These are phyloP conservation scores for Peribatodes rhomboidaria DNA, from an alignment of 2,888 invertebrate species.

Conservation along the genomic window DNA sequence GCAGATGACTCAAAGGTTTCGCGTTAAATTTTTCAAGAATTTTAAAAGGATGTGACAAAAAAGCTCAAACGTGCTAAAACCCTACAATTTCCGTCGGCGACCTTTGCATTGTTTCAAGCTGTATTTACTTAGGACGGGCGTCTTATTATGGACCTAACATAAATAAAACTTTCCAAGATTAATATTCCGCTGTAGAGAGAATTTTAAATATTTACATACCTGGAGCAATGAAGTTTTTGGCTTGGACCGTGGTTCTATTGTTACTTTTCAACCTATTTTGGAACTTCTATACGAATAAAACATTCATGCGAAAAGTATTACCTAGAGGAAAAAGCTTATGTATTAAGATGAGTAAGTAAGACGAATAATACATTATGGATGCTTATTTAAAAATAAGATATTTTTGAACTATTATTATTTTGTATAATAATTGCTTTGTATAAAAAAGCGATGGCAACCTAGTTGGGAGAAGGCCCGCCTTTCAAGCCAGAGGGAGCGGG, in stretches of 20 bases:
- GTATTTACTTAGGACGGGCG: conserved; percentile 52
- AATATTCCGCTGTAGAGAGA: conserved; percentile 31
- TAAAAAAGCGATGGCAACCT: too few species aligned
- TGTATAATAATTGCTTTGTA: too few species aligned
- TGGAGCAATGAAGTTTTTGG: conserved; percentile 16
- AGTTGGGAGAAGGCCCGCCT: too few species aligned
- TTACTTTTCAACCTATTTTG: not conserved
- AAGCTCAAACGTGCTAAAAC: conserved; percentile 25
- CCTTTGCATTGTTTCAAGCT: conserved; percentile 29
- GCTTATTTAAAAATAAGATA: too few species aligned
- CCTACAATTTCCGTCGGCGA: conserved; percentile 8
- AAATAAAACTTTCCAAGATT: conserved; percentile 33
- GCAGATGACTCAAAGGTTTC: too few species aligned
- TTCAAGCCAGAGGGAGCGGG: too few species aligned
- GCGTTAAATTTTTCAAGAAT: too few species aligned
- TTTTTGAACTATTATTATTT: too few species aligned
- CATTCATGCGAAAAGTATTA: too few species aligned
- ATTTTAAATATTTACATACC: conserved; percentile 35
- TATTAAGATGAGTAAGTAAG: too few species aligned
- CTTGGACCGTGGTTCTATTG: not conserved
- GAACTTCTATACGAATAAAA: not conserved
- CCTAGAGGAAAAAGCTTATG: too few species aligned
- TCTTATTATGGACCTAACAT: conserved; percentile 42
- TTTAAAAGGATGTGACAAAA: not conserved
- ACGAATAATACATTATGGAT: too few species aligned